These are phyloP conservation scores for Fulmarus glacialis DNA, from an alignment of 2,113 vertebrate genomes.

Conservation along the genomic window DNA sequence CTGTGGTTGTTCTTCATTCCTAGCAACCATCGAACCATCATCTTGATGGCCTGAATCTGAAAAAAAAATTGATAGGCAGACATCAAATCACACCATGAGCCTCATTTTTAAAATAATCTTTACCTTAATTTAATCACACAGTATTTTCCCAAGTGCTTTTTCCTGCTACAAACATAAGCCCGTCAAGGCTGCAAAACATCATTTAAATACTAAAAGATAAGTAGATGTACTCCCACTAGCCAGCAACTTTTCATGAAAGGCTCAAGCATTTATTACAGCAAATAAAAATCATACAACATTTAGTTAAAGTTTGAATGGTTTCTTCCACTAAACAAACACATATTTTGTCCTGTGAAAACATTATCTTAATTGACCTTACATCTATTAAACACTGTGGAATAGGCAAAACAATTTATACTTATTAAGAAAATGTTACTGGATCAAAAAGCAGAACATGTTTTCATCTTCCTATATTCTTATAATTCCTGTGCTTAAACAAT, in stretches of 20 bases:
- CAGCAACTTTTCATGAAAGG: background rate
- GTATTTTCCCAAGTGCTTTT: background rate
- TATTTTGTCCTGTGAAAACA: background rate
- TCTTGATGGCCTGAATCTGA: conserved; percentile 97
- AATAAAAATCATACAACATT: background rate
- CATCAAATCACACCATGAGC: background rate
- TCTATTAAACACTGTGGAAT: background rate
- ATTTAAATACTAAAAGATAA: background rate
- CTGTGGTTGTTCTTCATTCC: conserved; percentile 99
- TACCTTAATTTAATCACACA: background rate
- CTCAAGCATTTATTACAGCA: background rate
- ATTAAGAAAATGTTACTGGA: background rate
- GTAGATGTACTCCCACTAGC: background rate
- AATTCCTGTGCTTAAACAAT: background rate
- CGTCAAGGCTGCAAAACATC: background rate
- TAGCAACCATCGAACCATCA: conserved; percentile 98
- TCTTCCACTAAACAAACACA: background rate
- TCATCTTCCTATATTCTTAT: background rate
- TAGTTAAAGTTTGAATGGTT: background rate
- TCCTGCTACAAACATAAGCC: background rate
- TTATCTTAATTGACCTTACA: background rate
- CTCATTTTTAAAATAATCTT: background rate
- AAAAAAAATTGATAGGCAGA: background rate
- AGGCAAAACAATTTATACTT: background rate
- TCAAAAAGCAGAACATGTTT: background rate